Percentiles rank a stretch among this genome's conserved stretches.
These are phyloP conservation scores for Drosophila obscura DNA, from an alignment of 1,140 invertebrate species.

Conservation along the genomic window DNA sequence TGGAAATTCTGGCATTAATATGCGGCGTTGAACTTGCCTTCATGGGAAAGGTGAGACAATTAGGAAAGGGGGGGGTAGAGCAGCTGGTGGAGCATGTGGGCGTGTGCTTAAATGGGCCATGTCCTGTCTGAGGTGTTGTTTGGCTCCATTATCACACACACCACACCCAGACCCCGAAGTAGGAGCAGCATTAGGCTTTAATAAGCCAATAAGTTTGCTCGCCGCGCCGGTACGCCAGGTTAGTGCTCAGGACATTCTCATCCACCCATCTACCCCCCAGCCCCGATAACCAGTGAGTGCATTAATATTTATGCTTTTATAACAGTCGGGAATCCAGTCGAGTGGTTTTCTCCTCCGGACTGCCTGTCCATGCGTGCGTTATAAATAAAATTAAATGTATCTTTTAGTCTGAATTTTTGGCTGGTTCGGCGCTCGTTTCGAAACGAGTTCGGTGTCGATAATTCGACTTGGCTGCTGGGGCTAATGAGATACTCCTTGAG, in stretches of 20 bases:
- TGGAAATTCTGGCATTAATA: constrained; percentile 63
- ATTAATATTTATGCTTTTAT: constrained; percentile 77
- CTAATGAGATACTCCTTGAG: constrained; percentile 64
- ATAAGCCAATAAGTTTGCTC: constrained; percentile 81
- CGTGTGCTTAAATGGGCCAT: constrained; percentile 17
- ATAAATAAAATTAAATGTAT: constrained; percentile 83
- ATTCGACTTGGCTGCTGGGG: constrained; percentile 55
- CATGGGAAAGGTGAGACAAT: constrained; percentile 53
- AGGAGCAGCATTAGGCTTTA: constrained; percentile 69
- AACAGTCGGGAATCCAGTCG: constrained; percentile 32
- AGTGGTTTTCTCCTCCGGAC: not conserved
- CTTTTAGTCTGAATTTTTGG: constrained; percentile 61
- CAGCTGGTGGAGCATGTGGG: not conserved
- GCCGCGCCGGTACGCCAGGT: constrained; percentile 52
- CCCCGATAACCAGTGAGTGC: constrained; percentile 33
- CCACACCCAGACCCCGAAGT: constrained; percentile 9
- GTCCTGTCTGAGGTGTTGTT: constrained; percentile 39
- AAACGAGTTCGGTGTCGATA: constrained; percentile 50
- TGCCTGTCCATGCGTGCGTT: constrained; percentile 69
- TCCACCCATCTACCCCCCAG: constrained; percentile 5
- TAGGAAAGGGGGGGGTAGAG: constrained; percentile 17
- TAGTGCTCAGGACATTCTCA: constrained; percentile 24
- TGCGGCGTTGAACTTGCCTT: constrained; percentile 56
- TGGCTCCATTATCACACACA: constrained; percentile 45
- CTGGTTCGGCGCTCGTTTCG: constrained; percentile 8